Conservation (phyloP, 1,140 invertebrate species). For the Caenorhabditis inopinata region DNA sequence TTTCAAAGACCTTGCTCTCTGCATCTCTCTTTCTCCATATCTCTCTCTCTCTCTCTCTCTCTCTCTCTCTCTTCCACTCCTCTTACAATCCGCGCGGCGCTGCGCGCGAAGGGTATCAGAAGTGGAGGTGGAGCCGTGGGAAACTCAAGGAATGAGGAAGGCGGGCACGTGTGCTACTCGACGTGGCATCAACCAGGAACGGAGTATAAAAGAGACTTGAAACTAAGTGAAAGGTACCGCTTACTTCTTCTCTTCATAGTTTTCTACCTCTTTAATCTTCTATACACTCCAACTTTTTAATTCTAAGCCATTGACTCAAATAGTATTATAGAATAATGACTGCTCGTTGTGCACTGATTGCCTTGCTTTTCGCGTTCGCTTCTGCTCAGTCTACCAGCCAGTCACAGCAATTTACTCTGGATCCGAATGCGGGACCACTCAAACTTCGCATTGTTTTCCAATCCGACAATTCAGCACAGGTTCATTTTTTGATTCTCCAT, state of each 20-base stretch:
- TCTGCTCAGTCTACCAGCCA: background rate
- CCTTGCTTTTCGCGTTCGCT: background rate
- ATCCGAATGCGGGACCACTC: background rate
- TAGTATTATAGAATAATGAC: background rate
- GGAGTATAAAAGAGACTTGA: background rate
- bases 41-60: no score
- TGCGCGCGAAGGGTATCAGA: background rate
- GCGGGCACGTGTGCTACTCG: slow-evolving; percentile 16
- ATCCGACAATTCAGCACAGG: background rate
- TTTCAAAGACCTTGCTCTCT: no score
- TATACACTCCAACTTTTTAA: background rate
- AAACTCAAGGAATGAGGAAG: slow-evolving; percentile 3
- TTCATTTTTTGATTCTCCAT: background rate
- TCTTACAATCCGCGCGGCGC: background rate
- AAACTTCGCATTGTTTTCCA: slow-evolving; percentile 23
- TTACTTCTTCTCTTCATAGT: background rate
- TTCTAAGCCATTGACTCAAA: no score
- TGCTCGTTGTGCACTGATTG: background rate
- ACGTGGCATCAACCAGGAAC: background rate
- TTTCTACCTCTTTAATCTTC: background rate
- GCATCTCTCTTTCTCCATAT: no score
- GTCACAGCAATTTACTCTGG: slow-evolving; percentile 4
- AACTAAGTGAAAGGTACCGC: background rate
- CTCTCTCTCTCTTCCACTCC: no score
- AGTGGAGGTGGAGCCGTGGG: background rate